Evolutionary conservation across 37 sponge, comb jelly and placozoan species (phyloP), one percentile per base, ranked within the genome.

Genomic region (Agelas oroides): DNA sequence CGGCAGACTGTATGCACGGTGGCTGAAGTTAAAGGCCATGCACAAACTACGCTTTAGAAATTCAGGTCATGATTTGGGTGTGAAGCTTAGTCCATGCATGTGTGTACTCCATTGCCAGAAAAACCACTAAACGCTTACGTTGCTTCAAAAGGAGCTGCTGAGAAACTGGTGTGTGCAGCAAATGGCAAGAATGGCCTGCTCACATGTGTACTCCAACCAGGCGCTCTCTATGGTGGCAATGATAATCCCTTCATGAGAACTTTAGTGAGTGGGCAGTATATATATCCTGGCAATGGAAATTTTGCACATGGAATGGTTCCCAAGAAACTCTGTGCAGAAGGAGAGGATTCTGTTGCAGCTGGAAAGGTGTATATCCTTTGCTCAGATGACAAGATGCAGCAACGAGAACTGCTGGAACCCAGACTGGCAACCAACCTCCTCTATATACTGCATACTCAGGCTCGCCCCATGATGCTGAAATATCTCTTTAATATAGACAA

Each of bases 131-230:
- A 73, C 33, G 63, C 62, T 0, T 90, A 84, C 28, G 23, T 59
- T 24, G 77, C 61, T n/a, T 60, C 86, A 21, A 74, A 73, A 59
- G 76, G 60, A 30, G 17, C 20, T 13, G 90, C 79, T 0, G 90
- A 90, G 25, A 46, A 41, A 40, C 32, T 66, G 15, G 85, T 90
- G n/a, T 53, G 59, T n/a, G 70, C 37, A 31, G 81, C 86, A 0
- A 85, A 84, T 73, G 75, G 75, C 8, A 62, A 62, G 28, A 75
- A 56, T 23, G 75, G 76, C 0, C 41, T 90, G 14, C 11, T 36
- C 31, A 90, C 86, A 1, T 90, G 90, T 80, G 67, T 65, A 12
- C 33, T 90, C 33, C 65, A 85, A 68, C 81, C 75, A 13, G 65
- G 36, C 67, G 55, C 31, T 21, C 27, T 67, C 39, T 37, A 40